These are phyloP conservation scores for Gavialis gangeticus DNA, from an alignment of 2,113 vertebrate species.

Conservation along the genomic window DNA sequence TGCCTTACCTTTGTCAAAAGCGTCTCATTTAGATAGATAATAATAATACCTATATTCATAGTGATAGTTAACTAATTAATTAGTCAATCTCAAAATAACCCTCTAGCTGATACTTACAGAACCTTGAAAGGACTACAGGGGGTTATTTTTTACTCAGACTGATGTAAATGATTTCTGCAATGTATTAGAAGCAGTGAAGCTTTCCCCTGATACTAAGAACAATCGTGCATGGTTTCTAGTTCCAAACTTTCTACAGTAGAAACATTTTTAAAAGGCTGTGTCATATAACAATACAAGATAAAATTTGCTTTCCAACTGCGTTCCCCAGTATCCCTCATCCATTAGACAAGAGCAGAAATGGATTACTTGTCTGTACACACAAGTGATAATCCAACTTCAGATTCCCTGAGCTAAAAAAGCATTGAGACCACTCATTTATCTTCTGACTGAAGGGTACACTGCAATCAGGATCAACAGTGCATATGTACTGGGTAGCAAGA, in stretches of 20 bases:
- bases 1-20: neutral
- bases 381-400: rapidly evolving
- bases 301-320: neutral
- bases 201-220: neutral
- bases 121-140: neutral
- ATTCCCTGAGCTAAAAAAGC: neutral
- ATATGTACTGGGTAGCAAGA: neutral
- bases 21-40: neutral
- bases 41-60: constrained; percentile 4
- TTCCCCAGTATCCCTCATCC: neutral
- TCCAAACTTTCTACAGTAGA: neutral
- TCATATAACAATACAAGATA: neutral
- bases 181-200: neutral
- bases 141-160: neutral
- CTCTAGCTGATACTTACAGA: constrained; percentile 45
- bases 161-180: neutral
- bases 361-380: rapidly evolving
- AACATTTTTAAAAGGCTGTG: neutral
- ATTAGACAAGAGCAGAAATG: rapidly evolving
- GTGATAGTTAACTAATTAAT: constrained; percentile 58
- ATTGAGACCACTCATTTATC: rapidly evolving
- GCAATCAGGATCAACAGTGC: neutral
- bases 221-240: neutral
- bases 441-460: neutral
- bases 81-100: constrained; percentile 1